Percentiles rank a stretch among this genome's conserved stretches.
These are phyloP conservation scores for Rhinoraja longicauda DNA, from an alignment of 2,797 vertebrate species.

Conservation along the genomic window DNA sequence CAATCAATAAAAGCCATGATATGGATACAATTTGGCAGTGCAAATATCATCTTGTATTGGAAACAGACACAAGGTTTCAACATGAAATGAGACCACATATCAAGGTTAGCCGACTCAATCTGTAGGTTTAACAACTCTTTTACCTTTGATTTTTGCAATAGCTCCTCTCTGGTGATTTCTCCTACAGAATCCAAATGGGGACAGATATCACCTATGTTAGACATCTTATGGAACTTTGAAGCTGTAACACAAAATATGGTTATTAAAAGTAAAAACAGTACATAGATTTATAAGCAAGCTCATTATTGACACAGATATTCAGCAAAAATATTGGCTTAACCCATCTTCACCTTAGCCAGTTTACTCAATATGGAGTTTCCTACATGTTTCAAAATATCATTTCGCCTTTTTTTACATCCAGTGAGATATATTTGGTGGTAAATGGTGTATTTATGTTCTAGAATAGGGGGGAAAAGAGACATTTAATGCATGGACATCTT, in stretches of 20 bases:
- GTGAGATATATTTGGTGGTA: no score
- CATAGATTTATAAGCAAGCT: no score
- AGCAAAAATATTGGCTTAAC: no score
- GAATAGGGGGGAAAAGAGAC: background rate
- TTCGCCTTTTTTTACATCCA: no score
- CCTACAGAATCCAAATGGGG: conserved; percentile 89
- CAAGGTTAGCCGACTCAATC: background rate
- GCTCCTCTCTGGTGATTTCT: conserved; percentile 89
- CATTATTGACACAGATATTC: background rate
- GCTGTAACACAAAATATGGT: background rate
- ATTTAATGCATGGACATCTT: background rate
- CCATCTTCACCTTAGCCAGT: background rate
- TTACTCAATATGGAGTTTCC: background rate
- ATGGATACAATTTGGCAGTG: background rate
- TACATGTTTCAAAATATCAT: no score
- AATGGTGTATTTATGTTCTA: background rate
- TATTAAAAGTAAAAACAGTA: background rate
- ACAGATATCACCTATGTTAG: conserved; percentile 71
- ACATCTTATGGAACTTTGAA: conserved; percentile 60
- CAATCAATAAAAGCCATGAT: background rate
- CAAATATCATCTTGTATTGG: background rate
- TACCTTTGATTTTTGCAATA: conserved; percentile 93
- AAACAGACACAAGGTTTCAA: background rate
- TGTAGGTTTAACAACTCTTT: background rate
- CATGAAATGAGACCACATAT: no score